Evolutionary conservation across 2,888 invertebrate species (phyloP).

Genomic region (Andrena flavipes): DNA sequence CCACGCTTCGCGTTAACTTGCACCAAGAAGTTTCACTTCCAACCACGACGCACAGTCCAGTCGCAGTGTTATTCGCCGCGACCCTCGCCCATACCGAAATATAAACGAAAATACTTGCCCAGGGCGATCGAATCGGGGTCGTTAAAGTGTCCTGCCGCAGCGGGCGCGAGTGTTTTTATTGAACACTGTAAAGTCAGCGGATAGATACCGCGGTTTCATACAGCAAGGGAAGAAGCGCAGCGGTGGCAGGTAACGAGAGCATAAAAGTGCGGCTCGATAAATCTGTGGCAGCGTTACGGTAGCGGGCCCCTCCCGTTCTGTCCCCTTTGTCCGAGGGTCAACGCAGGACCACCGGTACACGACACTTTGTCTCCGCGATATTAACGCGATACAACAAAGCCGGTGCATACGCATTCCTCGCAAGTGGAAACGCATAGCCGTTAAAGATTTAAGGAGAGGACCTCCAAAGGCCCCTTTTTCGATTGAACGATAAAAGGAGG

Average conservation of each 20-base stretch:
- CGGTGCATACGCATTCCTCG: conserved; percentile 55
- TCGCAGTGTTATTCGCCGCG: no score
- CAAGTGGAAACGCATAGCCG: conserved; percentile 41
- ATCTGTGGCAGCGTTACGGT: conserved; percentile 50
- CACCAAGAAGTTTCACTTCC: neutral
- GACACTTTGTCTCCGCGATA: conserved; percentile 51
- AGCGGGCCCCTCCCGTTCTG: conserved; percentile 38
- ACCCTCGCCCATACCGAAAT: neutral
- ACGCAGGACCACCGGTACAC: conserved; percentile 1
- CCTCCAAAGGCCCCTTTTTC: conserved; percentile 24
- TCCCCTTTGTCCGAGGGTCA: conserved; percentile 1
- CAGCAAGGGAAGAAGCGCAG: neutral
- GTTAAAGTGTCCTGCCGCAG: conserved; percentile 19
- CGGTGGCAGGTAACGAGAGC: conserved; percentile 39
- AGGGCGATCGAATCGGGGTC: conserved; percentile 9
- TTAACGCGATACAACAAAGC: conserved; percentile 52
- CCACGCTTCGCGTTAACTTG: neutral
- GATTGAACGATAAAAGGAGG: conserved; percentile 59
- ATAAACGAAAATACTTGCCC: neutral
- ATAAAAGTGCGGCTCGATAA: conserved; percentile 56
- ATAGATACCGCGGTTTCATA: conserved; percentile 12
- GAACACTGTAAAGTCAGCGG: conserved; percentile 10
- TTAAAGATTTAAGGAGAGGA: conserved; percentile 61
- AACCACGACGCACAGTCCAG: neutral
- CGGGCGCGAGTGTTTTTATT: conserved; percentile 27